phyloP scores from a whole-genome alignment of 2,113 vertebrate species.

The Verasper variegatus region DNA sequence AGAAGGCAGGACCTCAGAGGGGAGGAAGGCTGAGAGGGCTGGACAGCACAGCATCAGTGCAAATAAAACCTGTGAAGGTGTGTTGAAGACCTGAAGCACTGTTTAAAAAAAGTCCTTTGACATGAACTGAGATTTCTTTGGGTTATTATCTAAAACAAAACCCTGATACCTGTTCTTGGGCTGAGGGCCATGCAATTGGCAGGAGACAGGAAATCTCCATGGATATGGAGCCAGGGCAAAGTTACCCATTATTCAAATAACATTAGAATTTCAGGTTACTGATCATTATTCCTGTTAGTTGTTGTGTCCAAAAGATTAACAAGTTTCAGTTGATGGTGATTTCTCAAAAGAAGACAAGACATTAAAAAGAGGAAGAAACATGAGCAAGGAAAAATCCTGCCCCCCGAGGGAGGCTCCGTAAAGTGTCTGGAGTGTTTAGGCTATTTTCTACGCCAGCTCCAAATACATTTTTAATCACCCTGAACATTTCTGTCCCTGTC shows the following conservation, averaged over 20 bases:
- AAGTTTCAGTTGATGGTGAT: neutral
- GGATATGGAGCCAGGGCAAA: neutral
- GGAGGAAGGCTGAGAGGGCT: conserved; percentile 48
- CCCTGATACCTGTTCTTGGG: neutral
- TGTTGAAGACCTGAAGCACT: conserved; percentile 3
- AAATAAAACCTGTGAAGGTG: conserved; percentile 48
- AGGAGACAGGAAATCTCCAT: neutral
- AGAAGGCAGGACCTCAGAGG: conserved; percentile 74
- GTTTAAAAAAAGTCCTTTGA: conserved; percentile 16
- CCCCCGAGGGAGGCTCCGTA: neutral
- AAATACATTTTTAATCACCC: conserved; percentile 43
- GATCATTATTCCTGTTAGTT: too few species aligned
- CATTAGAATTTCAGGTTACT: too few species aligned
- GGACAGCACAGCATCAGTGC: conserved; percentile 50
- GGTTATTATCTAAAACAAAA: neutral
- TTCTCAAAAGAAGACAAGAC: neutral
- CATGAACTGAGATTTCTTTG: neutral
- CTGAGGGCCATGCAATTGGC: neutral
- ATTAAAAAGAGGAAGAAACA: neutral
- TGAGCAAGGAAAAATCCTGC: neutral
- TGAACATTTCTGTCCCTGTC: conserved; percentile 6
- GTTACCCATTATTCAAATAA: neutral
- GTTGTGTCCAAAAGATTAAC: too few species aligned
- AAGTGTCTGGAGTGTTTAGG: conserved; percentile 21
- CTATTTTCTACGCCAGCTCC: conserved; percentile 13